Evolutionary conservation across 2,113 vertebrate species (phyloP), one percentile per base, ranked within the genome.

Genomic region (Hoplias malabaricus): DNA sequence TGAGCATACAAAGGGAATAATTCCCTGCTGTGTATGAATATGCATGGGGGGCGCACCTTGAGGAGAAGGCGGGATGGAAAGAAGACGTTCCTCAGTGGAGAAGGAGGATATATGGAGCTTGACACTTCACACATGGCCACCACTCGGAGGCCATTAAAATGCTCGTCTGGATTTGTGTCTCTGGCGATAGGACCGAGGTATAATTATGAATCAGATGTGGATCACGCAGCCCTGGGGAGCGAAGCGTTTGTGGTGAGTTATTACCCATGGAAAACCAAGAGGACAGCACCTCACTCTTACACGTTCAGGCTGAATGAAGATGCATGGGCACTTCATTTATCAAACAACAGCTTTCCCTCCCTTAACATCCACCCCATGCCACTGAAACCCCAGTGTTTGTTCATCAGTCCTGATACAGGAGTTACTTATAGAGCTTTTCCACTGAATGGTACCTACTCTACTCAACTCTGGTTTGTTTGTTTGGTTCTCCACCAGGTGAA

Each of bases 21-120:
- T 77, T 70, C 63, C 68, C 62, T 16, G 21, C 46, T 34, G 5
- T 25, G 56, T 33, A 83, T 83, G 81, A 80, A 80, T 83, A 83
- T 83, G 59, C 74, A 80, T 66, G 14, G 69, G n/a, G 68, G 31
- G 59, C 33, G 36, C 13, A 19, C 31, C 43, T 31, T 8, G n/a
- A 80, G 36, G 27, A 50, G 16, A 19, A 21, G 33, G 11, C n/a
- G 29, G 42, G 3, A 19, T 7, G 25, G 3, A 12, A 57, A 43
- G 57, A 80, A 43, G 63, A 73, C 56, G 40, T 69, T 61, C 53
- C 21, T 19, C n/a, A 43, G 21, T 31, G 54, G 27, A 23, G 46
- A 2, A 4, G 59, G 14, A 50, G 25, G 74, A 77, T 69, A 72
- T 63, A 77, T 80, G 73, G 38, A 65, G 50, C n/a, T 40, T 82